Evolutionary conservation across 1,140 invertebrate species (phyloP).

Genomic region (Danaus melanippus): DNA sequence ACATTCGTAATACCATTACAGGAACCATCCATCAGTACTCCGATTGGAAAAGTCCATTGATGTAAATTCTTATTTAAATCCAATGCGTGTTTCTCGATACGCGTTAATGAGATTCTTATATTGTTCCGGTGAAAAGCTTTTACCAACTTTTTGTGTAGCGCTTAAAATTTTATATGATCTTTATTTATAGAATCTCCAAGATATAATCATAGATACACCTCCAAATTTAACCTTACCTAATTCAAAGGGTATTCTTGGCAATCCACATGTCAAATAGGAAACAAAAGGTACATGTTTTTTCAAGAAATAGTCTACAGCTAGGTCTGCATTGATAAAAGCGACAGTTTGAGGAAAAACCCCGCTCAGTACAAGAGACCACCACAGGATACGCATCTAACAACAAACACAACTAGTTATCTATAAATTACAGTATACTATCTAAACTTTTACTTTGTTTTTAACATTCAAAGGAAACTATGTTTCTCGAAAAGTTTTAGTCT

Average conservation of each 20-base stretch:
- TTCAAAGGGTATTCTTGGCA: background rate
- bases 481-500: too few relatives aligned
- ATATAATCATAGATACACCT: too few relatives aligned
- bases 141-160: slow-evolving; percentile 5
- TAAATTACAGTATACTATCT: too few relatives aligned
- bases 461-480: too few relatives aligned
- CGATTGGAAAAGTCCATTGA: slow-evolving; percentile 26
- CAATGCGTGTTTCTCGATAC: slow-evolving; percentile 13
- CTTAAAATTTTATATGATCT: too few relatives aligned
- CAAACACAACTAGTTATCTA: too few relatives aligned
- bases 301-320: slow-evolving; percentile 27
- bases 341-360: too few relatives aligned
- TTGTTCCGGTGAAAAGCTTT: slow-evolving; percentile 19
- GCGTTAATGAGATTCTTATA: slow-evolving; percentile 20
- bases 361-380: too few relatives aligned
- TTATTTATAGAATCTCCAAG: too few relatives aligned
- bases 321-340: background rate
- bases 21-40: slow-evolving; percentile 33
- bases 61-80: slow-evolving; percentile 14
- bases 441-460: too few relatives aligned
- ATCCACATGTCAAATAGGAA: slow-evolving; percentile 26
- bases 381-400: too few relatives aligned
- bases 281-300: slow-evolving; percentile 20
- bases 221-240: too few relatives aligned
- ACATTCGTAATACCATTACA: slow-evolving; percentile 24